Evolutionary conservation across 2,113 vertebrate genomes (phyloP).

Genomic region (Tachysurus fulvidraco): DNA sequence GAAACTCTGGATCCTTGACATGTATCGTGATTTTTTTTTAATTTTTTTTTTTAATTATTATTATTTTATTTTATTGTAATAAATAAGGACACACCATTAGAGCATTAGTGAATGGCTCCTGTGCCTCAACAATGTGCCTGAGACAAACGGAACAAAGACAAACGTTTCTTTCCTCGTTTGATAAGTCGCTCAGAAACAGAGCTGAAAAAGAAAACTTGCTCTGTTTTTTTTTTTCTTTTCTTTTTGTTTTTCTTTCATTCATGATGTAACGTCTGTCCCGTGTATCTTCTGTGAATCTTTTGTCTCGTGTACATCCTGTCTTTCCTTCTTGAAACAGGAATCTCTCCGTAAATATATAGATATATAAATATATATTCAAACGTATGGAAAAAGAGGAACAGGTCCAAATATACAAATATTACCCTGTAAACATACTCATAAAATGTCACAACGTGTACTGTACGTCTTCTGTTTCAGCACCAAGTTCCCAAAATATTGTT

Average conservation of each 20-base stretch:
- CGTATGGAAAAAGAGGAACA: conserved; percentile 14
- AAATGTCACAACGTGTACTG: background rate
- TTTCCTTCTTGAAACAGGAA: background rate
- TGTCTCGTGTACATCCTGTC: conserved; percentile 21
- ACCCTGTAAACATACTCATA: background rate
- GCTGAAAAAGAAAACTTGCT: background rate
- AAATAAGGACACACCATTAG: conserved; percentile 1
- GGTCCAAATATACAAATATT: conserved; percentile 19
- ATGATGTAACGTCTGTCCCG: conserved; percentile 7
- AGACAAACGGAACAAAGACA: conserved; percentile 31
- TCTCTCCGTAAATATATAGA: background rate
- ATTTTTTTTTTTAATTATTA: background rate
- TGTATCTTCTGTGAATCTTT: conserved; percentile 11
- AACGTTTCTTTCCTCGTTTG: background rate
- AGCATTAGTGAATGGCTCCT: background rate
- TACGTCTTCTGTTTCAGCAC: conserved; percentile 23
- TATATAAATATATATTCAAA: background rate
- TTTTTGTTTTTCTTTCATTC: background rate
- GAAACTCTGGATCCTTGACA: conserved; percentile 26
- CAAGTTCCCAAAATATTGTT: conserved; percentile 15
- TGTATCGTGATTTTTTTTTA: background rate
- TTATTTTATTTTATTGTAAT: background rate
- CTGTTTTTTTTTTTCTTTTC: background rate
- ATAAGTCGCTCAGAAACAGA: background rate
- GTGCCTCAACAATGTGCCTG: conserved; percentile 27